Evolutionary conservation across 64 coral and sea anemone genomes (phyloP).

Genomic region (Acropora yongei): DNA sequence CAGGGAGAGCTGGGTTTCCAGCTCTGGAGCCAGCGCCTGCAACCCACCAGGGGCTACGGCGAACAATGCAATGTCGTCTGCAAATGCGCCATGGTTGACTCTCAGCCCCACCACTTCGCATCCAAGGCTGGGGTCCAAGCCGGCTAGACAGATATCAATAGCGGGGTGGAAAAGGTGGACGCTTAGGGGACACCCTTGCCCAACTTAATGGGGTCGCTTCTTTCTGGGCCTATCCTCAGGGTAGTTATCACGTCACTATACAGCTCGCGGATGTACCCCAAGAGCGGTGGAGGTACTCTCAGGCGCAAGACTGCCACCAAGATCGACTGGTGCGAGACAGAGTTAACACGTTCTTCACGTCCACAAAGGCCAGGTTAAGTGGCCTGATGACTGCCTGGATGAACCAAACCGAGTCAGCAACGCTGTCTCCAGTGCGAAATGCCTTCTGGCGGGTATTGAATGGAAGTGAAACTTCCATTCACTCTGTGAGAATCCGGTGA

Average conservation of each 20-base stretch:
- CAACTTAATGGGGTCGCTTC: not conserved
- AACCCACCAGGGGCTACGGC: not conserved
- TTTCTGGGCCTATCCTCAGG: not conserved
- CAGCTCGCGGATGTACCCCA: not conserved
- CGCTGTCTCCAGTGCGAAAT: no score
- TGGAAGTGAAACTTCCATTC: no score
- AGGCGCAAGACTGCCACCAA: conserved; percentile 8
- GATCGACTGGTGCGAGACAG: conserved; percentile 24
- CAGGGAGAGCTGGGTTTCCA: not conserved
- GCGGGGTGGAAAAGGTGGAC: conserved; percentile 17
- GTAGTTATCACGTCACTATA: conserved; percentile 18
- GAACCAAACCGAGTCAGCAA: not conserved
- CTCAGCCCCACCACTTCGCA: not conserved
- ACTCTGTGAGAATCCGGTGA: no score
- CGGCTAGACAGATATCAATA: not conserved
- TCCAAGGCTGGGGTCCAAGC: not conserved
- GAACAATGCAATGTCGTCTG: conserved; percentile 32
- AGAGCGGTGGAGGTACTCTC: conserved; percentile 1
- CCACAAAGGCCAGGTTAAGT: no score
- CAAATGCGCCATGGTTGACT: not conserved
- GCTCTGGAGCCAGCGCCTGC: not conserved
- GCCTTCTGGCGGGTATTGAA: no score
- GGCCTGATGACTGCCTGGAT: not conserved
- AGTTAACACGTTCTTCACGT: conserved; percentile 1
- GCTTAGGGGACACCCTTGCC: not conserved